phyloP scores from a whole-genome alignment of 1,140 invertebrate species.

The Ceratina australensis region DNA sequence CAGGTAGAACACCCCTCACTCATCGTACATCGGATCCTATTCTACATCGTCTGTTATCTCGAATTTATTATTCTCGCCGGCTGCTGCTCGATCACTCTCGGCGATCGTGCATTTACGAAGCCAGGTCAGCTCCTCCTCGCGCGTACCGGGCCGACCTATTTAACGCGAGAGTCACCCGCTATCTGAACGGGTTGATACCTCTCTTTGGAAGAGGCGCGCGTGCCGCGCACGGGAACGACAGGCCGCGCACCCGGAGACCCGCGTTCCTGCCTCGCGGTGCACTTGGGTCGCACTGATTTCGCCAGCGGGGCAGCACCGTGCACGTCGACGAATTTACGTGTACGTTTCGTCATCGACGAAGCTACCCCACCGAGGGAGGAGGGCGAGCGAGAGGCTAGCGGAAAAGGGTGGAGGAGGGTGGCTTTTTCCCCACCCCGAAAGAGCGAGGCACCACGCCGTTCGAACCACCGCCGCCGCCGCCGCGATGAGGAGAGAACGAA shows the following conservation, averaged over 20 bases:
- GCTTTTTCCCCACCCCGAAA: constrained; percentile 40
- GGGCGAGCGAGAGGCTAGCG: not conserved
- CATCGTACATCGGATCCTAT: too few relatives aligned
- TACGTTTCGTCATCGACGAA: constrained; percentile 63
- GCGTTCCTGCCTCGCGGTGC: constrained; percentile 60
- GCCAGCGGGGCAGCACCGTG: constrained; percentile 40
- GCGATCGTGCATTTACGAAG: too few relatives aligned
- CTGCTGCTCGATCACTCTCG: too few relatives aligned
- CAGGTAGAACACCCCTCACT: too few relatives aligned
- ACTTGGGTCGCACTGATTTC: constrained; percentile 62
- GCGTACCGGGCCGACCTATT: constrained; percentile 56
- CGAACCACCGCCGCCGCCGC: too few relatives aligned
- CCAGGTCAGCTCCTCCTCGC: too few relatives aligned
- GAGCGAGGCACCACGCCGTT: not conserved
- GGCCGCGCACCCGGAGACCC: constrained; percentile 61
- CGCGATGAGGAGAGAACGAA: too few relatives aligned
- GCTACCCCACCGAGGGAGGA: not conserved
- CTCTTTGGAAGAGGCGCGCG: constrained; percentile 47
- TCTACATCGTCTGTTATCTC: too few relatives aligned
- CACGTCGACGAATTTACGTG: constrained; percentile 60
- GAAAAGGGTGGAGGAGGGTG: constrained; percentile 9
- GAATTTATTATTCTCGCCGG: too few relatives aligned
- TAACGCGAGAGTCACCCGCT: constrained; percentile 43
- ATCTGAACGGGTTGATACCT: constrained; percentile 22
- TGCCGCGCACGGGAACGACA: constrained; percentile 62